Base-by-base conservation (phyloP, 2,113 vertebrate species). In the Corythoichthys intestinalis region DNA sequence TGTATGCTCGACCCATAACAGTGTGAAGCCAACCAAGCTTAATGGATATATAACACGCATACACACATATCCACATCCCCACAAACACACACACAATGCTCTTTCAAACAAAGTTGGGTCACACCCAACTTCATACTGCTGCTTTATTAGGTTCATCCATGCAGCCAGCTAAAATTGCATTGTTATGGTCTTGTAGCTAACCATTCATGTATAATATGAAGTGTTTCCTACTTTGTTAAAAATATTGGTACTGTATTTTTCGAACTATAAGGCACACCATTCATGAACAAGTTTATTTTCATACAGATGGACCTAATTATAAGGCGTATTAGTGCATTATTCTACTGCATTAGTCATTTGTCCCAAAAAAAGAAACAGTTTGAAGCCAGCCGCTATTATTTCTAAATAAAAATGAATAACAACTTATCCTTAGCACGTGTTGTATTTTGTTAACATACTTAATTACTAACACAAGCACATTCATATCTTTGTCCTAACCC, bases 21-120 rank as follows among this genome's bases (percentile, higher is more conserved):
- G 41, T 63, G 53, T 72, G 65, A 80, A 83, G 67, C 62, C 74
- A 62, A 78, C 34, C 72, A 67, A 70, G 73, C 28, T 46, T 56
- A 71, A 74, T 62, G 2, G 65, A 69, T 56, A 17, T 66, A 57
- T 49, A 13, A 47, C 59, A 39, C 66, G 2, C 8, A 4, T 37
- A 4, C 48, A 69, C 56, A 28, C 20, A 28, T 28, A 28, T 28
- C 4, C 56, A 7, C 34, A 2, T 12, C 2, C 15, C 17, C 5
- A 17, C 52, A 20, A 17, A 20, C 52, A 56, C 53, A 13, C 53
- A 13, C 28, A 62, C 4, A 60, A 13, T 6, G 28, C 35, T 48
- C 44, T 48, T 35, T 34, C 35, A 57, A 66, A 59, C 41, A 64
- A 57, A 65, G 47, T 47, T 28, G 56, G 10, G 13, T 49, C 34